Evolutionary conservation across 2,888 invertebrate genomes (phyloP), one percentile per base, ranked within the genome.

Genomic region (Nipponacmea schrenckii): DNA sequence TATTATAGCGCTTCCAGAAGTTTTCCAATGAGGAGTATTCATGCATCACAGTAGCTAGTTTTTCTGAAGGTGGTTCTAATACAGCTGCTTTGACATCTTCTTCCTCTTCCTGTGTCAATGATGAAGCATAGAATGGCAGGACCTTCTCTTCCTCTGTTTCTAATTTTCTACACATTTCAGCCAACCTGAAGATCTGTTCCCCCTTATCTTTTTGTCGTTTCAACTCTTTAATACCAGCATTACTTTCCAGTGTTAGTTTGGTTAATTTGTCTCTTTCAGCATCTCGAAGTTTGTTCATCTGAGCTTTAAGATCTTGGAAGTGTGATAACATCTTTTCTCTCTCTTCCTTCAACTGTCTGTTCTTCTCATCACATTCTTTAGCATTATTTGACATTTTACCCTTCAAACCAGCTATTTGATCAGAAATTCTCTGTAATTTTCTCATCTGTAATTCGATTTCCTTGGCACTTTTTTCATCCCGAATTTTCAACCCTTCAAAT

Each of bases 1-100:
- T 90, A 84, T 92, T 93, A 71, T 91, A 92, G 15, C 92, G 90
- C 72, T 91, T 89, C 91, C 94, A 92, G 84, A 95, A 94, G 79
- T 92, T 93, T 76, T 93, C 93, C 90, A 94, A 73, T 0, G 83
- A 75, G 17, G 79, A 74, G 78, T 88, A 89, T 71, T 88, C 85
- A 71, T 87, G 84, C 87, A 89, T 88, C 50, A 86, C 81, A 86
- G 80, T 76, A 44, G 88, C 85, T 5, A 89, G 80, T 1, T 82
- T 82, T 76, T 88, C 84, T 39, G 81, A 79, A 10, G 88, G 85
- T 10, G 80, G 82, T 70, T 88, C 89, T 27, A 81, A 69, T 7
- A 88, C 80, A 17, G 86, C 86, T 5, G 81, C 85, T 27, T 82
- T 76, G 0, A 89, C 84, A 74, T 89, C 87, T 10, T 85, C 85